Conservation (phyloP, 2,888 invertebrate species). For the Drosophila vallismaia region DNA sequence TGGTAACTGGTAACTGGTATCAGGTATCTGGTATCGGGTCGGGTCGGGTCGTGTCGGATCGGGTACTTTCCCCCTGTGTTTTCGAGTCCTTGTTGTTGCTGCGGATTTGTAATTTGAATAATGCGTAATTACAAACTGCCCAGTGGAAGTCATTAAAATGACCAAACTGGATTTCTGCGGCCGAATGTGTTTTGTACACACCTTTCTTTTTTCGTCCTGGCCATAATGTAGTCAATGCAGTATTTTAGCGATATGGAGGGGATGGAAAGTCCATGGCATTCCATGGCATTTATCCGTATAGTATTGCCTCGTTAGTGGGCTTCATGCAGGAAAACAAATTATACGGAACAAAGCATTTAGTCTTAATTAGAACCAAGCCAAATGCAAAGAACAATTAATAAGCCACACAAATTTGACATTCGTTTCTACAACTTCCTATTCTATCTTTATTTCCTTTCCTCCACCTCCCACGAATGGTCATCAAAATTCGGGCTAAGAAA, state of each 20-base stretch:
- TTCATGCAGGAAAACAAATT: slow-evolving; percentile 8
- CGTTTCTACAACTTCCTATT: slow-evolving; percentile 53
- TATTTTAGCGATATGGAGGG: not conserved
- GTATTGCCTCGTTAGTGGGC: slow-evolving; percentile 60
- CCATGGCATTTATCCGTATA: slow-evolving; percentile 13
- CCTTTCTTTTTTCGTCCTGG: slow-evolving; percentile 8
- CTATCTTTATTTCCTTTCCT: slow-evolving; percentile 4
- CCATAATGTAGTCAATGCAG: slow-evolving; percentile 6
- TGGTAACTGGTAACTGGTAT: no score
- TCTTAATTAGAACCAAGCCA: slow-evolving; percentile 66
- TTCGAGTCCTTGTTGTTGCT: slow-evolving; percentile 28
- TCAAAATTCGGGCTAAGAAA: slow-evolving; percentile 27
- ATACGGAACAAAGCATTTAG: slow-evolving; percentile 53
- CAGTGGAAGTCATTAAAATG: slow-evolving; percentile 70
- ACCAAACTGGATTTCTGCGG: slow-evolving; percentile 54
- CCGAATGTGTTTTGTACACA: slow-evolving; percentile 44
- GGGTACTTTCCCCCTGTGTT: slow-evolving; percentile 23
- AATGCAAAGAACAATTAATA: slow-evolving; percentile 71
- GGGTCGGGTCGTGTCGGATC: not conserved
- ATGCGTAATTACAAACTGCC: slow-evolving; percentile 71
- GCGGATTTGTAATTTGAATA: slow-evolving; percentile 74
- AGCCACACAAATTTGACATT: slow-evolving; percentile 74
- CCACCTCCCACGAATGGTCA: slow-evolving; percentile 4
- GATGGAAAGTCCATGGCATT: not conserved
- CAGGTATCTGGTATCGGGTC: not conserved